phyloP scores from a whole-genome alignment of 2,888 invertebrate genomes.

The Malthinus flaveolus region DNA sequence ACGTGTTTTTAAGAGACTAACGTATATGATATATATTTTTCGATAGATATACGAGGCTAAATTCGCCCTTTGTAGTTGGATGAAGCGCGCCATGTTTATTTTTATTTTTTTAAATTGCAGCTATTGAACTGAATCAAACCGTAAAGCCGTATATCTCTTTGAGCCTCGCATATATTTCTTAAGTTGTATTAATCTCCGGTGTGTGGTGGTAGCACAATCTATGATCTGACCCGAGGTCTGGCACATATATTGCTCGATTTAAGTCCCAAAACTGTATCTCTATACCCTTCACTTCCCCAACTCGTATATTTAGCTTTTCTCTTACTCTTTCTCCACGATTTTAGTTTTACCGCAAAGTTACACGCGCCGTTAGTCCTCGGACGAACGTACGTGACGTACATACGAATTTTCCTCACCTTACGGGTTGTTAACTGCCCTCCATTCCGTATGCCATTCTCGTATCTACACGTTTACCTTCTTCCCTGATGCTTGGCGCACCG shows the following conservation, averaged over 20 bases:
- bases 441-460: slow-evolving; percentile 45
- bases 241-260: slow-evolving; percentile 32
- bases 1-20: slow-evolving; percentile 22
- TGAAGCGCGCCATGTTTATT: background rate
- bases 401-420: slow-evolving; percentile 42
- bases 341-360: slow-evolving; percentile 46
- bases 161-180: slow-evolving; percentile 25
- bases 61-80: too few species aligned
- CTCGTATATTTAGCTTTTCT: slow-evolving; percentile 38
- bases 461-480: slow-evolving; percentile 38
- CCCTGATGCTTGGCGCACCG: slow-evolving; percentile 26
- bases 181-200: slow-evolving; percentile 33
- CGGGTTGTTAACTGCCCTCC: slow-evolving; percentile 42
- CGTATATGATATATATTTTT: background rate
- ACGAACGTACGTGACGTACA: slow-evolving; percentile 37
- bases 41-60: too few species aligned
- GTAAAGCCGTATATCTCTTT: slow-evolving; percentile 21
- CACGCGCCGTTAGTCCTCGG: slow-evolving; percentile 53
- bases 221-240: slow-evolving; percentile 28
- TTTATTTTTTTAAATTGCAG: slow-evolving; percentile 4
- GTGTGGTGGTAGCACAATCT: slow-evolving; percentile 25
- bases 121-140: slow-evolving; percentile 18
- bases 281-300: slow-evolving; percentile 32
- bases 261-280: slow-evolving; percentile 23
- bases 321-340: slow-evolving; percentile 34